Conservation (phyloP, 2,888 invertebrate species). For the Metallyticus violacea region DNA sequence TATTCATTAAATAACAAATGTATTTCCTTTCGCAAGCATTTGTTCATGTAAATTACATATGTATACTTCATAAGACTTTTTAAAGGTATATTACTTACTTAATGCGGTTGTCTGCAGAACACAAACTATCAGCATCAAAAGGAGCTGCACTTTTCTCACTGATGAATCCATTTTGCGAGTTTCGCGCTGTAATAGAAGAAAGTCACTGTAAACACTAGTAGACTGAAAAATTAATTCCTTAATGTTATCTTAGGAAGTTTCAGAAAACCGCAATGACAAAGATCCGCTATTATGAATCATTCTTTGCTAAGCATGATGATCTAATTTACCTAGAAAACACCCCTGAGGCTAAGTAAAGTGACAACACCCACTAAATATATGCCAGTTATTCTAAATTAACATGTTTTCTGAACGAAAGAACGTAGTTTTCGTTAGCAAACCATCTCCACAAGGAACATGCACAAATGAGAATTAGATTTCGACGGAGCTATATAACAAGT, state of each 20-base stretch:
- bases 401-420: neutral
- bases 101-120: slow-evolving; percentile 32
- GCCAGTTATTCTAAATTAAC: neutral
- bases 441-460: neutral
- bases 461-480: neutral
- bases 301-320: slow-evolving; percentile 23
- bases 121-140: slow-evolving; percentile 20
- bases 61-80: neutral
- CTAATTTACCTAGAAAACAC: slow-evolving; percentile 23
- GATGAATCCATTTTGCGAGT: slow-evolving; percentile 22
- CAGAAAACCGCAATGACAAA: neutral
- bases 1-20: too few relatives aligned
- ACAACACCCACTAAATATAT: slow-evolving; percentile 53
- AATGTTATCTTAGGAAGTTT: neutral
- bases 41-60: neutral
- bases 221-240: neutral
- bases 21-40: too few relatives aligned
- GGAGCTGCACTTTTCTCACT: slow-evolving; percentile 7
- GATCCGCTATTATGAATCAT: slow-evolving; percentile 7
- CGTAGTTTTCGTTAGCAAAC: neutral
- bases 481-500: slow-evolving; percentile 12
- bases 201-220: neutral
- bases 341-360: slow-evolving; percentile 48
- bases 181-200: neutral
- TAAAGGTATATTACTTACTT: slow-evolving; percentile 31